A percentile compares a stretch with the other conserved stretches of the same genome.
Evolutionary conservation across 2,888 invertebrate genomes (phyloP).

Genomic region (Parnassius orleans): DNA sequence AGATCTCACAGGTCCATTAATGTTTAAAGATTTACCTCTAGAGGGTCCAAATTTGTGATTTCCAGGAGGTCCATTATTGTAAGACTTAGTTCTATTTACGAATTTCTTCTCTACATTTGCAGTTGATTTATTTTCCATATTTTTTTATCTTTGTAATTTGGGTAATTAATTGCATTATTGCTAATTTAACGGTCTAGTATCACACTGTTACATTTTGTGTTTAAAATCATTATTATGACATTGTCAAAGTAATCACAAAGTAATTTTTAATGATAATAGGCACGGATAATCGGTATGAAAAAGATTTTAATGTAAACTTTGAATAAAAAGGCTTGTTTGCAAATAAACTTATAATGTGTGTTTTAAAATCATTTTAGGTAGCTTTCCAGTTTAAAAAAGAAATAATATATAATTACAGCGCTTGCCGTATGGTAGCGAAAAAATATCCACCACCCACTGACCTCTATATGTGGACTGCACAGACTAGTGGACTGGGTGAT

Average conservation of each 20-base stretch:
- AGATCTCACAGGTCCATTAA: conserved; percentile 57
- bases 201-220: conserved; percentile 20
- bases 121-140: conserved; percentile 56
- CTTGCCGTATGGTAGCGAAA: too few species aligned
- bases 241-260: neutral
- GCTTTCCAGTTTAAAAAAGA: too few species aligned
- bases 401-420: too few species aligned
- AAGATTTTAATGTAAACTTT: too few species aligned
- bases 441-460: too few species aligned
- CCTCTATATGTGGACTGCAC: too few species aligned
- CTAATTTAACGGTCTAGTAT: neutral
- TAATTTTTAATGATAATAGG: too few species aligned
- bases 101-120: conserved; percentile 46
- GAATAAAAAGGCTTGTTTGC: too few species aligned
- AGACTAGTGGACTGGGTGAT: too few species aligned
- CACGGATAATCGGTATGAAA: too few species aligned
- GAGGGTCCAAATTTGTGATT: conserved; percentile 45
- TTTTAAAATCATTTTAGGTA: too few species aligned
- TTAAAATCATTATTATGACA: conserved; percentile 3
- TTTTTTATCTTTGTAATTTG: conserved; percentile 40
- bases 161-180: conserved; percentile 22
- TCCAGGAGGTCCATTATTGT: conserved; percentile 36
- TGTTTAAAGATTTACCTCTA: conserved; percentile 57
- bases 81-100: conserved; percentile 52
- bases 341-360: too few species aligned